A percentile compares a stretch with the other conserved stretches of the same genome.
Conservation (phyloP, 2,888 invertebrate genomes). For the Ophion slaviceki region DNA sequence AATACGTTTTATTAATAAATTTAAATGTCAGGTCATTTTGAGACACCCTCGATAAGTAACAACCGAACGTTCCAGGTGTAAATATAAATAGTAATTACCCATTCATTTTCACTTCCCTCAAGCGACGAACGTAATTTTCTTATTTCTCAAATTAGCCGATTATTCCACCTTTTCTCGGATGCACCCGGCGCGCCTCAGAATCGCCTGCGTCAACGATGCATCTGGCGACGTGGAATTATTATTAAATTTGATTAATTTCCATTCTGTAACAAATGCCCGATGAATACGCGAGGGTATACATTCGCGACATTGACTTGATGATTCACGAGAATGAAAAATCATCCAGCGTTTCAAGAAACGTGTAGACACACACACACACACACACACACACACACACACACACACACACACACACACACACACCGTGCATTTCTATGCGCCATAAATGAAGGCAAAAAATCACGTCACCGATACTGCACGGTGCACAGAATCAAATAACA, state of each 20-base stretch:
- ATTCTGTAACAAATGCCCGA: conserved; percentile 3
- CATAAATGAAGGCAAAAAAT: conserved; percentile 5
- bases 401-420: background rate
- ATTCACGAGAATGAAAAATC: conserved; percentile 25
- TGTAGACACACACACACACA: background rate
- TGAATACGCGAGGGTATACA: conserved; percentile 13
- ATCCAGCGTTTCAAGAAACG: conserved; percentile 1
- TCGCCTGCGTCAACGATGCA: conserved; percentile 10
- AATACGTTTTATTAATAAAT: too few species aligned
- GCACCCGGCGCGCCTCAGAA: background rate
- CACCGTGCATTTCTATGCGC: background rate
- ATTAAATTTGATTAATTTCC: conserved; percentile 23
- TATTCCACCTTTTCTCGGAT: background rate
- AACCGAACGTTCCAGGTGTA: too few species aligned
- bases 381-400: background rate
- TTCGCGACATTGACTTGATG: conserved; percentile 14
- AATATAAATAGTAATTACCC: too few species aligned
- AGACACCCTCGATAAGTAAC: too few species aligned
- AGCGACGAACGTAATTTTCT: background rate
- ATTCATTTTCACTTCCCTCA: background rate
- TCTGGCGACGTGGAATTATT: conserved; percentile 1
- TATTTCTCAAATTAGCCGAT: background rate
- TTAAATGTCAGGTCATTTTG: too few species aligned
- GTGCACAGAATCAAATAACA: conserved; percentile 18
- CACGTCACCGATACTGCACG: conserved; percentile 6